A percentile compares a stretch with the other conserved stretches of the same genome.
These are phyloP conservation scores for Catocala nupta DNA, from an alignment of 2,888 invertebrate species.

Conservation along the genomic window DNA sequence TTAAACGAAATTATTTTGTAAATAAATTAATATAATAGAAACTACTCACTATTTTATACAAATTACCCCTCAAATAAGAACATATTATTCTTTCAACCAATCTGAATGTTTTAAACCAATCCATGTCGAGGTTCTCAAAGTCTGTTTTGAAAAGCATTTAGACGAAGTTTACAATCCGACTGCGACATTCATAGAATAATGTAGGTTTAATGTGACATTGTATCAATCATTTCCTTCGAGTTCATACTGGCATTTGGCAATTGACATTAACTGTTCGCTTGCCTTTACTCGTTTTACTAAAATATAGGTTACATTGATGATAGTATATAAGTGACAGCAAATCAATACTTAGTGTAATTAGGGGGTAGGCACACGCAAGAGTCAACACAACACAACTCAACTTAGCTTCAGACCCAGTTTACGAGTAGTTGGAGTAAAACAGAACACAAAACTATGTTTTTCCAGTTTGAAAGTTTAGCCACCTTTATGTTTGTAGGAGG, in stretches of 20 bases:
- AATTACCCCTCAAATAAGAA: too few relatives aligned
- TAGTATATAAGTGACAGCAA: constrained; percentile 39
- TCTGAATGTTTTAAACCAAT: too few relatives aligned
- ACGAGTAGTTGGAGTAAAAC: constrained; percentile 19
- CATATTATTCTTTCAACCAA: too few relatives aligned
- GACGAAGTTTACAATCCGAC: background rate
- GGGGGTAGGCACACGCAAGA: constrained; percentile 34
- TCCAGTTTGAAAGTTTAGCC: constrained; percentile 22
- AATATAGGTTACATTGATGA: constrained; percentile 29
- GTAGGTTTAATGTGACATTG: constrained; percentile 1
- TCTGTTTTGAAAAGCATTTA: too few relatives aligned
- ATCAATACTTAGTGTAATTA: constrained; percentile 49
- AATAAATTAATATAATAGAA: too few relatives aligned
- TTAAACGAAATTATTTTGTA: too few relatives aligned
- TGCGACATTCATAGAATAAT: background rate
- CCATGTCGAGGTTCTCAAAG: too few relatives aligned
- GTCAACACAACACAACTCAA: constrained; percentile 14
- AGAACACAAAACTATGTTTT: constrained; percentile 29
- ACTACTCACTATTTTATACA: too few relatives aligned
- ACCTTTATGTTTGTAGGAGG: constrained; percentile 32
- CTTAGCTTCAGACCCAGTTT: constrained; percentile 31
- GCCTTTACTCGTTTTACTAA: constrained; percentile 8
- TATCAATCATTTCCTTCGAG: background rate
- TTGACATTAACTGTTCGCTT: constrained; percentile 12
- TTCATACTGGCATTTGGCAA: background rate